Base-by-base conservation (phyloP, 2,888 invertebrate genomes). In the Flexamia atlantica region DNA sequence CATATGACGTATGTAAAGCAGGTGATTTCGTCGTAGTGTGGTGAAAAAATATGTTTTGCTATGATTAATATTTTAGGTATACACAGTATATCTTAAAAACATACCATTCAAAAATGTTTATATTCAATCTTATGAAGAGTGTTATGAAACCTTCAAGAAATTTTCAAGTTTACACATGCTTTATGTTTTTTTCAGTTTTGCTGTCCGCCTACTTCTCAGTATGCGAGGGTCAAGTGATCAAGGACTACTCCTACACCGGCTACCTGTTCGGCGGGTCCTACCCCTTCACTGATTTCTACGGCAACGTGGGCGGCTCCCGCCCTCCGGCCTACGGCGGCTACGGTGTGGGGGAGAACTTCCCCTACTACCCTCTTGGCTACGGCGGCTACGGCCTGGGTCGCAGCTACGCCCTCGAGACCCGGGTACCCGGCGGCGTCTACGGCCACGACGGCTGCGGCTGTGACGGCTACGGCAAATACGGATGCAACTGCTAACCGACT, bases 331-430 rank as follows among this genome's bases (percentile, higher is more conserved):
- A 76, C 74, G 74, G 74, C 20, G 74, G 74, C 74, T 76, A 76
- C 74, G 74, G 74, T 5, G 46, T 76, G 3, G 74, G 74, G 50
- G 20, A 76, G 40, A 50, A 50, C 25, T 46, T n/a, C 74, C 74
- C 74, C 7, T 76, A 76, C 74, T 76, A 76, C 74, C 74, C 74
- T 2, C 46, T 76, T 25, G 74, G 74, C 46, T 76, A 76, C 74
- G 74, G 74, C 2, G 74, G 74, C 23, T 76, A 76, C 74, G 74
- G 74, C 20, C 7, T 36, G 14, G 46, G 46, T 36, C 36, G 74
- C 40, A 76, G 74, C 74, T 76, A 76, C 74, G 42, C 25, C 23
- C 1, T 76, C 28, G 46, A 76, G 42, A 76, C 74, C 9, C 25
- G n/a, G 50, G 50, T 76, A 1, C 74, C 74, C 5, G 46, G 74